A percentile compares a stretch with the other conserved stretches of the same genome.
Conservation (phyloP, 2,888 invertebrate genomes). For the Malthinus seriepunctatus region DNA sequence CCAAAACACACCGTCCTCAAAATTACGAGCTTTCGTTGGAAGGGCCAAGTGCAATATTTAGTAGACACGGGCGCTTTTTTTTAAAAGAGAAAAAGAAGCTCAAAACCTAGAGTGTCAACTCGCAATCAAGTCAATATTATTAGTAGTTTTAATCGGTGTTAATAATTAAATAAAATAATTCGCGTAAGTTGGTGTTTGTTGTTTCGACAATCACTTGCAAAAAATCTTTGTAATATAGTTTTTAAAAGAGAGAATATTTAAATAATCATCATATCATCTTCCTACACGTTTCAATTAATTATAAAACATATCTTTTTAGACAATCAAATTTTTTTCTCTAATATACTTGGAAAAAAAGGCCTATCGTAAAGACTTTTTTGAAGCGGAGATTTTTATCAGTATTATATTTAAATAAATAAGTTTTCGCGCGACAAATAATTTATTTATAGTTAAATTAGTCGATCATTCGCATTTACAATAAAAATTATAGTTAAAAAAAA, state of each 20-base stretch:
- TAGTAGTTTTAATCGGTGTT: constrained; percentile 25
- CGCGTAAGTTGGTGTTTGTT: constrained; percentile 21
- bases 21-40: constrained; percentile 35
- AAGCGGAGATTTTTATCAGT: background rate
- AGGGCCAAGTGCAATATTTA: constrained; percentile 45
- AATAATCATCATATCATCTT: constrained; percentile 34
- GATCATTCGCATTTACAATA: background rate
- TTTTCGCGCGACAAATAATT: too few relatives aligned
- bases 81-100: background rate
- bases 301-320: constrained; percentile 39
- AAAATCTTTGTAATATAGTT: constrained; percentile 20
- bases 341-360: constrained; percentile 10
- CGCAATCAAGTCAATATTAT: constrained; percentile 49
- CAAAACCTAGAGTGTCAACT: constrained; percentile 36
- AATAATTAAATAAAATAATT: constrained; percentile 6
- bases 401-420: background rate
- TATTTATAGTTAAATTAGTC: too few relatives aligned
- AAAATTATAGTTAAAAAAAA: constrained; percentile 25
- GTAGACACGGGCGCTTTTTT: constrained; percentile 20
- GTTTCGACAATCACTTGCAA: constrained; percentile 25
- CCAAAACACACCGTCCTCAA: constrained; percentile 41
- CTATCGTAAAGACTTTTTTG: constrained; percentile 10
- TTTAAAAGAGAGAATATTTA: constrained; percentile 20
- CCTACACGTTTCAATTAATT: constrained; percentile 52
- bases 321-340: constrained; percentile 29